phyloP scores from a whole-genome alignment of 2,888 invertebrate species.

The Mythimna loreyi region DNA sequence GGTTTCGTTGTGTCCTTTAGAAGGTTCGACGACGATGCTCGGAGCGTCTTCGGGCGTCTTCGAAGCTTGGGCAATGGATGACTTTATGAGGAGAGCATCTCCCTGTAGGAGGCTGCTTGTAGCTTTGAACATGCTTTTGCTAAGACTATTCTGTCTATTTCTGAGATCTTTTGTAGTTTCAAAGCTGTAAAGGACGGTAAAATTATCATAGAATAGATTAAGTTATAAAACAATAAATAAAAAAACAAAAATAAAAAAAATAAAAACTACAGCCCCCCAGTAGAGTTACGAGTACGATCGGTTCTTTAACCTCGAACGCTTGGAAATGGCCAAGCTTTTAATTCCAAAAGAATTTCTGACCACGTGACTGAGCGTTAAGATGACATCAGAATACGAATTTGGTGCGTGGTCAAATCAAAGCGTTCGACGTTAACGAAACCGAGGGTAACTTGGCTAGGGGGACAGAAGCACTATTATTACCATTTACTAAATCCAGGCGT shows the following conservation, averaged over 20 bases:
- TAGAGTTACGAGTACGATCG: too few species aligned
- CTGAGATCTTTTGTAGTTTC: slow-evolving; percentile 87
- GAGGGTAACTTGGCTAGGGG: too few species aligned
- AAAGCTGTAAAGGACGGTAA: slow-evolving; percentile 68
- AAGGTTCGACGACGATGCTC: slow-evolving; percentile 75
- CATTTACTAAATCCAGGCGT: slow-evolving; percentile 84
- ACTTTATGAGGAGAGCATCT: slow-evolving; percentile 85
- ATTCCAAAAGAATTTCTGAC: too few species aligned
- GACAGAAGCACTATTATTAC: slow-evolving; percentile 63
- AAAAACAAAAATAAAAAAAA: too few species aligned
- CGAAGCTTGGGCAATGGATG: slow-evolving; percentile 78
- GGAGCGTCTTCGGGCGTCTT: slow-evolving; percentile 82
- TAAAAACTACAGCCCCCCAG: too few species aligned
- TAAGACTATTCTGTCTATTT: slow-evolving; percentile 86
- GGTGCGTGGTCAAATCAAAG: too few species aligned
- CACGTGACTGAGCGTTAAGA: too few species aligned
- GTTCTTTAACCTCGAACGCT: too few species aligned
- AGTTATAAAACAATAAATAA: not conserved
- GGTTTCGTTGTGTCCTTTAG: slow-evolving; percentile 64
- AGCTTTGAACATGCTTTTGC: slow-evolving; percentile 87
- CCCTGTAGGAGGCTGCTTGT: slow-evolving; percentile 85
- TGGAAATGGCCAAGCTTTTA: too few species aligned
- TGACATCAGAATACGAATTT: too few species aligned
- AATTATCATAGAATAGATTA: not conserved
- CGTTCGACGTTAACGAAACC: too few species aligned